Base-by-base conservation (phyloP, 2,888 invertebrate species). In the Rosalia funebris region DNA sequence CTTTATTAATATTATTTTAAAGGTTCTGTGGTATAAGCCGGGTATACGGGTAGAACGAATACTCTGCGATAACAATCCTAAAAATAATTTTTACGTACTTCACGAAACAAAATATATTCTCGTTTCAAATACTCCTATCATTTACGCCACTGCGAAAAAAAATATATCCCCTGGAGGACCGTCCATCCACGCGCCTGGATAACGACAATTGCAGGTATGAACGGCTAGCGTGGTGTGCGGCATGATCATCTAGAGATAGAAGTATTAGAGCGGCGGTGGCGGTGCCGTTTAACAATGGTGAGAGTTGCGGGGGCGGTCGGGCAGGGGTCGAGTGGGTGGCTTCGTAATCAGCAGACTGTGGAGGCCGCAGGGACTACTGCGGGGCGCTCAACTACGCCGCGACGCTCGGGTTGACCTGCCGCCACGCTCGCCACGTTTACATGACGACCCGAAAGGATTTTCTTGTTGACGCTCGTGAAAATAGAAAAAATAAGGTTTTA, bases 371-470 rank as follows among this genome's bases (percentile, higher is more conserved):
- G 70, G 69, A 66, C 69, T 58, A 69, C 70, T 64, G 71, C 66
- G 70, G 66, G 66, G 64, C 52, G 74, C 74, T 74, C 74, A 69
- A 73, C 73, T 71, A 70, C 73, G 75, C 75, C 75, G 75, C 77
- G 77, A 78, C 77, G 78, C 76, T 78, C 73, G 78, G 77, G 79
- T 79, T 79, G 80, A 79, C 80, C 79, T 79, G 79, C 81, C 77
- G 79, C 79, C 78, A 73, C 75, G 69, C 70, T 68, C 63, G 69
- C 62, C 58, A 59, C 72, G 75, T 75, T 70, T 74, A 74, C 68
- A 74, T 65, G 66, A 50, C 46, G 45, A 39, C 65, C 25, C 31
- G 16, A 25, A 42, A 53, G 37, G 37, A n/a, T 12, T 50, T 50
- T 20, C 36, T n/a, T 36, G 39, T 37, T 46, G 7, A n/a, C 11